phyloP scores from a whole-genome alignment of 2,797 vertebrate genomes.

The Sebastes kiyomatsui region DNA sequence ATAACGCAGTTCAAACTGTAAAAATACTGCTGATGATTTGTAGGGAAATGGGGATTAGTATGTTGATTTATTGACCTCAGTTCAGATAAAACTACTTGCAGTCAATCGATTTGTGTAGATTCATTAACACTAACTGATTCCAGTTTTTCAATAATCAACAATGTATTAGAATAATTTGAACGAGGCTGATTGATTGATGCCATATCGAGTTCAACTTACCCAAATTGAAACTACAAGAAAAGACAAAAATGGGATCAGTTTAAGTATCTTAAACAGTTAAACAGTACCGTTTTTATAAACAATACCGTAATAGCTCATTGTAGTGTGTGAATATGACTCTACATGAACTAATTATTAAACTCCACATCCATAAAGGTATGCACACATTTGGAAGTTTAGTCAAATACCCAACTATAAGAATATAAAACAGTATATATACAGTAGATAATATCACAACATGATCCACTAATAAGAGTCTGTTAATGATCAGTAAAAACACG shows the following conservation, averaged over 20 bases:
- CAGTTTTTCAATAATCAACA: neutral
- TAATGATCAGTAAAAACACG: neutral
- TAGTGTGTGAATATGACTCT: neutral
- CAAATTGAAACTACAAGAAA: constrained; percentile 12
- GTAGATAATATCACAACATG: neutral
- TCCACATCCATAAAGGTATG: neutral
- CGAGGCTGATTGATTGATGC: neutral
- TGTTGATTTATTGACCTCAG: neutral
- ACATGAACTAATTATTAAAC: neutral
- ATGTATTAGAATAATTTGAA: neutral
- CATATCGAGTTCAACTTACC: constrained; percentile 22
- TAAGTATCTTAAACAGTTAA: neutral
- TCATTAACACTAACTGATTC: neutral
- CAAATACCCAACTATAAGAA: neutral
- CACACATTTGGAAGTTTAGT: neutral
- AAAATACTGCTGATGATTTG: neutral
- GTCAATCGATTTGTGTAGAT: neutral
- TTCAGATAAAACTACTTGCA: neutral
- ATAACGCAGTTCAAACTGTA: neutral
- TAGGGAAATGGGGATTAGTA: neutral
- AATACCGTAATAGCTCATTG: neutral
- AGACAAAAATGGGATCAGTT: neutral
- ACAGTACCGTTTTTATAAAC: neutral
- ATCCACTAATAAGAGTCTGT: neutral
- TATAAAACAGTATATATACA: neutral